phyloP scores from a whole-genome alignment of 2,113 vertebrate species.

The Donacobius atricapilla region DNA sequence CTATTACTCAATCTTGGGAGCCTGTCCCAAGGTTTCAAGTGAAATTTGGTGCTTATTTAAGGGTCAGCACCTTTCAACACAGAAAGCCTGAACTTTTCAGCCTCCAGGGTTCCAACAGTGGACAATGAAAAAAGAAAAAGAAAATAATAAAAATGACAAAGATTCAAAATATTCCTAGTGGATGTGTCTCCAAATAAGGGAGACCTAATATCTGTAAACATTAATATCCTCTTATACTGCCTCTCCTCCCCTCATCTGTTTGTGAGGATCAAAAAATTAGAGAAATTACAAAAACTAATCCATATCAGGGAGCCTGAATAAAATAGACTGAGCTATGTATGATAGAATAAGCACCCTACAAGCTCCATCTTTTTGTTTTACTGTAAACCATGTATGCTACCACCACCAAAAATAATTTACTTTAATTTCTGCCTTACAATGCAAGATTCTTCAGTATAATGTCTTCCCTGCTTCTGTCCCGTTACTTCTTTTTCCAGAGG shows the following conservation, averaged over 20 bases:
- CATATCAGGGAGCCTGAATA: neutral
- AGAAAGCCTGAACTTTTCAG: too few species aligned
- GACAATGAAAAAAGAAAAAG: neutral
- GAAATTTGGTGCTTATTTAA: too few species aligned
- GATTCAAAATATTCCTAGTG: neutral
- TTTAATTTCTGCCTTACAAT: neutral
- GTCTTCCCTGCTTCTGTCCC: neutral
- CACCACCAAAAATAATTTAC: neutral
- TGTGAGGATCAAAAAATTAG: neutral
- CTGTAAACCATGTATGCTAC: neutral
- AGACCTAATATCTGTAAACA: neutral
- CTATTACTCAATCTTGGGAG: too few species aligned
- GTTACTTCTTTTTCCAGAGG: neutral
- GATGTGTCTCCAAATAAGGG: accelerated
- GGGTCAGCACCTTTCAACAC: too few species aligned
- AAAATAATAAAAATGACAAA: neutral
- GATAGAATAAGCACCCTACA: neutral
- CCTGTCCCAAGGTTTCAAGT: too few species aligned
- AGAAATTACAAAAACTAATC: neutral
- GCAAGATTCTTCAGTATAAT: neutral
- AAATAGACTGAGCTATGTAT: neutral
- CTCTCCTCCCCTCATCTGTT: neutral
- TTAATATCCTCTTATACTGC: neutral
- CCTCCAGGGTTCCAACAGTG: too few species aligned
- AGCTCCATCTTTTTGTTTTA: neutral